Evolutionary conservation across 2,797 vertebrate genomes (phyloP), one percentile per base, ranked within the genome.

Genomic region (Syngnathus acus): DNA sequence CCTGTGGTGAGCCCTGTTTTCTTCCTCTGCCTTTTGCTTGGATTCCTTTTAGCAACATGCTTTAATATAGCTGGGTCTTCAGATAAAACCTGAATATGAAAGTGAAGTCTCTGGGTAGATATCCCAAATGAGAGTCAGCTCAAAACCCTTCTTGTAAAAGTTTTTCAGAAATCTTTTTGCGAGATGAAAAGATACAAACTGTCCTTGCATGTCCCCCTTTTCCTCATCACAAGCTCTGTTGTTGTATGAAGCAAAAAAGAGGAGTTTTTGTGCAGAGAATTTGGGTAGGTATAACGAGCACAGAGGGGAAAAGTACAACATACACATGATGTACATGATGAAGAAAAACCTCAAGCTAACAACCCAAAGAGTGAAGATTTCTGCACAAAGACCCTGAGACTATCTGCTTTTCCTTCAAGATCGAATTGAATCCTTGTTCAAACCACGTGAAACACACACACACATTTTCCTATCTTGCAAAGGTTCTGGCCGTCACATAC

Each of bases 31-130:
- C 37, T 43, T 65, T 71, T 75, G 69, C 65, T 73, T 80, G 71
- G 72, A 67, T 75, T 81, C 66, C 71, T 69, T 73, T 69, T 72
- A 73, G 68, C 76, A 55, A 51, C 57, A 6, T 53, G 61, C 79
- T 77, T 78, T 72, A 82, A 82, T 70, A 79, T 72, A 51, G 75
- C 16, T 26, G 75, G 72, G 71, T 74, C 71, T 71, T 68, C 71
- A 76, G 73, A 82, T 72, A 66, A 76, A 77, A 68, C 78, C 64
- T 74, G 75, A 76, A 78, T 73, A 73, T 68, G 62, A 16, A 45
- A 50, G 39, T n/a, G 37, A 66, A 70, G 70, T 73, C 68, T 81
- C 65, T 54, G 67, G 51, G 70, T 67, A 76, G 67, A 38, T 64
- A 65, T 71, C 77, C 69, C 72, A 73, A 79, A 79, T 72, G 78